Evolutionary conservation across 2,888 invertebrate species (phyloP), one percentile per base, ranked within the genome.

Genomic region (Oxystoma pomonae): DNA sequence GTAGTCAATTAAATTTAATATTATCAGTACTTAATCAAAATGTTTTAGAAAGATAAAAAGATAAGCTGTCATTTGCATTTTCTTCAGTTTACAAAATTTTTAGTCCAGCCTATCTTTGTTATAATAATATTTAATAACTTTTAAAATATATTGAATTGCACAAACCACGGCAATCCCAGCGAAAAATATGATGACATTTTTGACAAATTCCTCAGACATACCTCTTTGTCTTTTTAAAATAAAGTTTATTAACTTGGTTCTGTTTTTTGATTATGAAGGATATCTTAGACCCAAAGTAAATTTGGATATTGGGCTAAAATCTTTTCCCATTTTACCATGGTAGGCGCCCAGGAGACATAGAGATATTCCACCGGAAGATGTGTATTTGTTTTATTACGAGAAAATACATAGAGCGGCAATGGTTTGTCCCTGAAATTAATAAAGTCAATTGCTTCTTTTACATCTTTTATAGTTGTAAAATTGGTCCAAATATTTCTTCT

Each of bases 401-500:
- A 86, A 85, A 97, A 98, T 71, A 94, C 81, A 83, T 98, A 98
- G 76, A 96, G 74, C 67, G 92, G 89, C 79, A 98, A 83, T 66
- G 97, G 95, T 82, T 95, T 96, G 78, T 95, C 94, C 81, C 94
- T 87, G 65, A 84, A 83, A 74, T 94, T 96, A 71, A 98, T 95
- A 76, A 93, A 94, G 70, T 90, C 86, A 61, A 98, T 92, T 0
- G 98, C 98, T 78, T 97, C 96, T 65, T 90, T 90, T 12, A 91
- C 89, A 78, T 89, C 90, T 65, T 89, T 87, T 1, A 97, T 86
- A 60, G 87, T 89, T 2, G 98, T 69, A 99, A 83, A 72, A 99
- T 87, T 3, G 99, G 99, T 0, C 98, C 99, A 80, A 99, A 99
- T 71, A 99, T 96, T 85, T 99, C 98, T 72, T 97, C 91, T 70